phyloP scores from a whole-genome alignment of 2,797 vertebrate species.

The Botia almorhae region DNA sequence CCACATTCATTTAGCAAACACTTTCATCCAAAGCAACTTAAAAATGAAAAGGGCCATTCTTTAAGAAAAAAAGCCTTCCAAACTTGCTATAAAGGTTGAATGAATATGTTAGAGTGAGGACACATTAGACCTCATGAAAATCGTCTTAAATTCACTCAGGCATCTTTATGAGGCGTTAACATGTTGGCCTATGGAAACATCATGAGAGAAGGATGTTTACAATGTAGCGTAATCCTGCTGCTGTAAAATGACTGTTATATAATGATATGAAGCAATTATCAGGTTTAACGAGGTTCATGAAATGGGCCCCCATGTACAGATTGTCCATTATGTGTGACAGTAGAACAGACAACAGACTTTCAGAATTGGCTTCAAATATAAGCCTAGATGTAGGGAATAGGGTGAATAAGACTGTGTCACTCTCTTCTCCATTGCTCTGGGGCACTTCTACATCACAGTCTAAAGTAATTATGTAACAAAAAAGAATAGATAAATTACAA shows the following conservation, averaged over 20 bases:
- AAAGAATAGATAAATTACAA: not conserved
- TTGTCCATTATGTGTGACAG: not conserved
- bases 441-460: not conserved
- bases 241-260: not conserved
- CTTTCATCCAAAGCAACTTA: not conserved
- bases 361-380: not conserved
- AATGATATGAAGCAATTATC: conserved; percentile 11
- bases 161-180: conserved; percentile 10
- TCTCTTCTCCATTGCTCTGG: not conserved
- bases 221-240: not conserved
- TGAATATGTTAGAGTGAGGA: not conserved
- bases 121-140: not conserved
- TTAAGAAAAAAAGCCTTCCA: not conserved
- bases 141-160: conserved; percentile 9
- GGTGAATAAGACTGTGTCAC: not conserved
- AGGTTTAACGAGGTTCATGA: conserved; percentile 6
- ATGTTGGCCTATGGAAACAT: not conserved
- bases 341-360: not conserved
- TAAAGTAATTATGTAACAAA: not conserved
- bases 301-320: not conserved
- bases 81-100: not conserved
- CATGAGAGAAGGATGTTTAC: conserved; percentile 22
- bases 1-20: conserved; percentile 2
- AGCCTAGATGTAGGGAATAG: not conserved
- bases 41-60: not conserved